Evolutionary conservation across 2,113 vertebrate species (phyloP).

Genomic region (Hydrochoerus hydrochaeris): DNA sequence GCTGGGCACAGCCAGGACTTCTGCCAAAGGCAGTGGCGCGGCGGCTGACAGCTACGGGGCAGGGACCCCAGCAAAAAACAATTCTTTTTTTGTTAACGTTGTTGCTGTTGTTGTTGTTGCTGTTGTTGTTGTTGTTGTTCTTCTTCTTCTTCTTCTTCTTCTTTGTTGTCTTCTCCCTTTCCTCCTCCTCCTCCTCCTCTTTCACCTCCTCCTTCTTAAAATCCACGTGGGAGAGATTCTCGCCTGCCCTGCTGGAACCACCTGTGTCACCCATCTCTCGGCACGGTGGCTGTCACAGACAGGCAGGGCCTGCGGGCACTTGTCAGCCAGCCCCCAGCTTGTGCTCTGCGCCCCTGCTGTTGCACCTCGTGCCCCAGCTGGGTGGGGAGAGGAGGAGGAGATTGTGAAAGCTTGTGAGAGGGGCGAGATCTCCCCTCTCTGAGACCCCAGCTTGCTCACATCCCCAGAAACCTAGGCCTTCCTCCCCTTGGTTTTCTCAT

Average conservation of each 20-base stretch:
- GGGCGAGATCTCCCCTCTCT: neutral
- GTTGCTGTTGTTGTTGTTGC: no score
- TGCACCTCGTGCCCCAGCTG: neutral
- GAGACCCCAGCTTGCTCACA: neutral
- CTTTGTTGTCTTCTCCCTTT: neutral
- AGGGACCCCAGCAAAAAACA: neutral
- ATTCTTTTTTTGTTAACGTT: no score
- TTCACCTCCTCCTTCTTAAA: neutral
- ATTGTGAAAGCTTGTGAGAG: neutral
- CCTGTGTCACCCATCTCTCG: neutral
- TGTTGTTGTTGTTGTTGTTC: no score
- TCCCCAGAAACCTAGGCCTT: neutral
- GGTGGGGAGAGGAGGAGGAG: neutral
- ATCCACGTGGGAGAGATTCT: neutral
- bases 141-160: no score
- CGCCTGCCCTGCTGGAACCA: neutral
- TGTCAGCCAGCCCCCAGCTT: neutral
- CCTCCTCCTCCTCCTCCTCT: neutral
- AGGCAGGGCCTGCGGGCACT: neutral
- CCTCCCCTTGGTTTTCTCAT: neutral
- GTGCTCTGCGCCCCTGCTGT: neutral
- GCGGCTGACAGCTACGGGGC: neutral
- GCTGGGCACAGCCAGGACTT: neutral
- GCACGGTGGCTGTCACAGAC: neutral
- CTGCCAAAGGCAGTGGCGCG: neutral